phyloP scores from a whole-genome alignment of 2,797 vertebrate genomes.

The Poecilia velifera region DNA sequence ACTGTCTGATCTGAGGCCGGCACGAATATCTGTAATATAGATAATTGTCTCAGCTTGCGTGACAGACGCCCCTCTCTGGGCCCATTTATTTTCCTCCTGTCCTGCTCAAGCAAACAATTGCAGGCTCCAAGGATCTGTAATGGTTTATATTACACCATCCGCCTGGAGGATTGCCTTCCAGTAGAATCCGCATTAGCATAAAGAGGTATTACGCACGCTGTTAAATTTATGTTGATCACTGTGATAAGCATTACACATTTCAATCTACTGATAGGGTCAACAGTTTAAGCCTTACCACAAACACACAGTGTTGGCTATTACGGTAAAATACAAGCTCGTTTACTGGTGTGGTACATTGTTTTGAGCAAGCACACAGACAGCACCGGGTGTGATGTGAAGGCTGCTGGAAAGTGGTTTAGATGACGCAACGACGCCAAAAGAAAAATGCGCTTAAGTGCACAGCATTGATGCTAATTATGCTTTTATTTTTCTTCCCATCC shows the following conservation, averaged over 20 bases:
- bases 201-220: background rate
- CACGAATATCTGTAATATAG: conserved; percentile 3
- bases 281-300: conserved; percentile 2
- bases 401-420: background rate
- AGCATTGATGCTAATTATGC: background rate
- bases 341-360: background rate
- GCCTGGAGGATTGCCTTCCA: conserved; percentile 3
- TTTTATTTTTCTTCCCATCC: background rate
- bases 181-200: background rate
- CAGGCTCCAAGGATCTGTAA: background rate
- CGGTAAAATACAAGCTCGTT: background rate
- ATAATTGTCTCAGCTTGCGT: conserved; percentile 1
- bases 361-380: background rate
- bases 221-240: conserved; percentile 10
- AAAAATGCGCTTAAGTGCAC: background rate
- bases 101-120: background rate
- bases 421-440: background rate
- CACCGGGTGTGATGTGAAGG: background rate
- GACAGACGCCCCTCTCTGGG: background rate
- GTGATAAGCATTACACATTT: conserved; percentile 2
- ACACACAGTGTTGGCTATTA: conserved; percentile 1
- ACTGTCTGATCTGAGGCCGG: background rate
- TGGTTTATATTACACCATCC: conserved; percentile 1
- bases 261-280: conserved; percentile 2
- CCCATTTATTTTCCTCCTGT: background rate